Conservation (phyloP, 2,113 vertebrate species). For the Psammodynastes pulverulentus region DNA sequence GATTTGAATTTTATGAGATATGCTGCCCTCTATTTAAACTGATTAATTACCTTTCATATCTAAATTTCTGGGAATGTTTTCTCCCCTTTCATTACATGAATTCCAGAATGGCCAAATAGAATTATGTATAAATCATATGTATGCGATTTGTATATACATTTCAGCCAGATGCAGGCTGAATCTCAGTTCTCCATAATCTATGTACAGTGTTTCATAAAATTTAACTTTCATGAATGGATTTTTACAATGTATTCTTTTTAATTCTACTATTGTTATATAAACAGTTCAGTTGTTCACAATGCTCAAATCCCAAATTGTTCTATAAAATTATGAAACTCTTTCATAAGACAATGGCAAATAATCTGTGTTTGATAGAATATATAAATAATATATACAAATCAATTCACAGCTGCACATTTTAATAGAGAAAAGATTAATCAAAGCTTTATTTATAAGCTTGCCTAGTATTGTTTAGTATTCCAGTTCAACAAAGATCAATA, state of each 20-base stretch:
- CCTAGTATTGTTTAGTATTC: conserved; percentile 75
- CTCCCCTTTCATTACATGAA: not conserved
- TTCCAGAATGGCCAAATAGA: not conserved
- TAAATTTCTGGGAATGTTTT: not conserved
- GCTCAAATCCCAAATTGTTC: conserved; percentile 46
- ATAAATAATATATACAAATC: conserved; percentile 69
- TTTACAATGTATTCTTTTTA: not conserved
- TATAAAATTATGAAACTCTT: conserved; percentile 33
- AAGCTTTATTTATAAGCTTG: conserved; percentile 78
- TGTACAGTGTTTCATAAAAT: too few species aligned
- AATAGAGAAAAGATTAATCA: conserved; percentile 78
- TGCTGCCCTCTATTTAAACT: not conserved
- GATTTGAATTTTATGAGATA: not conserved
- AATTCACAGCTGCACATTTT: conserved; percentile 76
- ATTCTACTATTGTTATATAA: conserved; percentile 38
- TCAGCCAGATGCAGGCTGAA: too few species aligned
- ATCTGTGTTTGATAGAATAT: conserved; percentile 67
- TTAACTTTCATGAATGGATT: not conserved
- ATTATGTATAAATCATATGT: not conserved
- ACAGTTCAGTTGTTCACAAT: conserved; percentile 16
- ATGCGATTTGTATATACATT: not conserved
- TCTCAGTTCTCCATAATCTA: not conserved
- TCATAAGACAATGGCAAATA: conserved; percentile 53
- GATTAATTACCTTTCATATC: not conserved
- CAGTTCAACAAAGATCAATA: conserved; percentile 79